A percentile compares a stretch with the other conserved stretches of the same genome.
phyloP scores from a whole-genome alignment of 2,888 invertebrate species.

The Calameuta pallipes region DNA sequence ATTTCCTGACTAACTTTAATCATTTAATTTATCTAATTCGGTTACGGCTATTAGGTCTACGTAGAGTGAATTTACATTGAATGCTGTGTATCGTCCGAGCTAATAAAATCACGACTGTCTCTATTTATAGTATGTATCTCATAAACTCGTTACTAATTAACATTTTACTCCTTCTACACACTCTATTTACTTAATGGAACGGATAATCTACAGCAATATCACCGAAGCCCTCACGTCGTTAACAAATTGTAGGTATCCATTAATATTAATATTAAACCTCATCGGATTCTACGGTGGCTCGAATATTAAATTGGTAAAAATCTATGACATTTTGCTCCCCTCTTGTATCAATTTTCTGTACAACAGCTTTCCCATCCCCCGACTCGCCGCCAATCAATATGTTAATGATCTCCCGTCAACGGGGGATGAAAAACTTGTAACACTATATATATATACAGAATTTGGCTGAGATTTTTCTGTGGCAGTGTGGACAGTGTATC shows the following conservation, averaged over 20 bases:
- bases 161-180: constrained; percentile 42
- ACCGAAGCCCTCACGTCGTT: background rate
- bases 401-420: background rate
- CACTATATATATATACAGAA: background rate
- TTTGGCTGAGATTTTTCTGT: background rate
- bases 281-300: background rate
- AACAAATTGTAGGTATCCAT: background rate
- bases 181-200: constrained; percentile 49
- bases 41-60: constrained; percentile 10
- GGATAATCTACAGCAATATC: constrained; percentile 52
- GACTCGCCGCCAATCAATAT: background rate
- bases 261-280: background rate
- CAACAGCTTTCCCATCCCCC: background rate
- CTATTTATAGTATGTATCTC: constrained; percentile 46
- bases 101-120: constrained; percentile 59
- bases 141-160: constrained; percentile 58
- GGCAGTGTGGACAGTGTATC: background rate
- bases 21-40: constrained; percentile 12
- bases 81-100: constrained; percentile 50
- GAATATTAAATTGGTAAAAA: background rate
- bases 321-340: background rate
- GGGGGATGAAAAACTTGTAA: background rate
- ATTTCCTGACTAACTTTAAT: constrained; percentile 12
- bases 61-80: constrained; percentile 42
- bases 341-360: background rate